Evolutionary conservation across 2,888 invertebrate genomes (phyloP), one percentile per base, ranked within the genome.

Genomic region (Ptychoptera albimana): DNA sequence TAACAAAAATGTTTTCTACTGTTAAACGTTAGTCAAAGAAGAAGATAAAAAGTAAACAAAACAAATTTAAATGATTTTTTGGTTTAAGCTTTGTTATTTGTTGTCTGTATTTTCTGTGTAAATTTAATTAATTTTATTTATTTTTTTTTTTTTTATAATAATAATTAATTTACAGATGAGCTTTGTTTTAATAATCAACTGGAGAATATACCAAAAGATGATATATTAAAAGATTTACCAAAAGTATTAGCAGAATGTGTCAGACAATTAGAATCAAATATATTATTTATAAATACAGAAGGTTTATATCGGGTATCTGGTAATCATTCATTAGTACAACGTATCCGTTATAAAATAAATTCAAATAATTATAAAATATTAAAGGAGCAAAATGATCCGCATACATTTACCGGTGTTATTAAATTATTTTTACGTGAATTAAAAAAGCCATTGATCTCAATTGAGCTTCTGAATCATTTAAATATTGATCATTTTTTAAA

Each of bases 391-490:
- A 30, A 32, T 30, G 40, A 40, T 34, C 40, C 40, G 32, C 40
- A 40, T 31, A 40, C 30, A 14, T 31, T 40, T 6, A 14, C 40
- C 9, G 31, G 32, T 15, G n/a, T 40, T 15, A 15, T 40, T 12
- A 40, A 40, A 40, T 40, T 40, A 40, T 40, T 40, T 40, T 40
- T 40, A 15, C 30, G 40, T n/a, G 40, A 40, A 32, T 15, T 40
- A 15, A 40, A 40, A 40, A 32, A 30, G 2, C 40, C 40, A 11
- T 16, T 40, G 8, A 40, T 40, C 13, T 40, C 40, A n/a, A n/a
- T 31, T 15, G 32, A n/a, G 9, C 10, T 40, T 11, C 13, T 31
- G 9, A 14, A 13, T 13, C 11, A 32, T 7, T 14, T 40, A 4
- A 32, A 32, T 32, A 8, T 32, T 32, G 9, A 11, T 11, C 2